These are phyloP conservation scores for Andricus curvator DNA, from an alignment of 2,888 invertebrate genomes.

Conservation along the genomic window DNA sequence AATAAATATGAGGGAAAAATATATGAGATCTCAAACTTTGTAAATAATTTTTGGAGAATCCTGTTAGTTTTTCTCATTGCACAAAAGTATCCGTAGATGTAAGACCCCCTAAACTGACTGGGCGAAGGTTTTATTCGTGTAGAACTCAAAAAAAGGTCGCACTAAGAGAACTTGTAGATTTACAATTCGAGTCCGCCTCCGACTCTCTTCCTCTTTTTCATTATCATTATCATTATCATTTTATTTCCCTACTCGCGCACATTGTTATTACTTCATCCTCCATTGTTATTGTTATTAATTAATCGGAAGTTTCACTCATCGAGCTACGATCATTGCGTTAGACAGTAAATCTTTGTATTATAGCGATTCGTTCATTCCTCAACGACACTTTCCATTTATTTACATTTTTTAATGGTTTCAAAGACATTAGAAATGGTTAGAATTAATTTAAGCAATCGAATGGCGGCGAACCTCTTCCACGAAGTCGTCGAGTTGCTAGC, in stretches of 20 bases:
- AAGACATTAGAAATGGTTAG: constrained; percentile 55
- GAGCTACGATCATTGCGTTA: constrained; percentile 10
- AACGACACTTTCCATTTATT: constrained; percentile 58
- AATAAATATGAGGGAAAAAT: neutral
- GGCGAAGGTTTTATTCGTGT: constrained; percentile 30
- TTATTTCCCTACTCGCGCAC: neutral
- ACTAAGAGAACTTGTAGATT: constrained; percentile 13
- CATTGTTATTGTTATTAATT: constrained; percentile 49
- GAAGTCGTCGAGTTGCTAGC: constrained; percentile 58
- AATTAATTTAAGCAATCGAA: constrained; percentile 66
- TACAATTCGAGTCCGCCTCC: neutral
- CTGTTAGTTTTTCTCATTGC: constrained; percentile 14
- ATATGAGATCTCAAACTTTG: neutral
- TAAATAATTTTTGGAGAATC: neutral
- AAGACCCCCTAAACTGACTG: constrained; percentile 40
- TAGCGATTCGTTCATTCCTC: constrained; percentile 62
- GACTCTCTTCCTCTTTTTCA: constrained; percentile 19
- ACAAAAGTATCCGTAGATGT: constrained; percentile 35
- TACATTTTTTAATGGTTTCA: constrained; percentile 62
- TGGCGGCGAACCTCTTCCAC: constrained; percentile 71
- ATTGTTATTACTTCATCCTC: constrained; percentile 27
- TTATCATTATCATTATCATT: neutral
- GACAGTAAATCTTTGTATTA: constrained; percentile 43
- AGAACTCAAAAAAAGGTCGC: constrained; percentile 21
- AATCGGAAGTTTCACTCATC: neutral